These are phyloP conservation scores for Plecotus auritus DNA, from an alignment of 2,113 vertebrate genomes.

Conservation along the genomic window DNA sequence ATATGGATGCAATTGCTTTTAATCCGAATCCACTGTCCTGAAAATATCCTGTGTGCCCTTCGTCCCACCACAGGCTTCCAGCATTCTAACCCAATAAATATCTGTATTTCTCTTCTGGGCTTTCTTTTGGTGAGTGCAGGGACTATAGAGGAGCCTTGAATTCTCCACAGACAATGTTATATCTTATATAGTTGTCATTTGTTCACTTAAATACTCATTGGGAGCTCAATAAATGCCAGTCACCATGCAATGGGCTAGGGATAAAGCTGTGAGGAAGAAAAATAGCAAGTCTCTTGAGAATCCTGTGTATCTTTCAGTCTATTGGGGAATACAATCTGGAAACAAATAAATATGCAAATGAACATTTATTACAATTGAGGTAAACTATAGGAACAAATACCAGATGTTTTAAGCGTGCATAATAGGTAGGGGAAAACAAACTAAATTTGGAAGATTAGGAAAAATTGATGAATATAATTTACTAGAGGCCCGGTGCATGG, in stretches of 20 bases:
- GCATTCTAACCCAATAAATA: background rate
- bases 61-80: background rate
- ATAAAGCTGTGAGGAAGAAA: conserved; percentile 6
- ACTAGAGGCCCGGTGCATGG: too few relatives aligned
- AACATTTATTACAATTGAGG: conserved; percentile 21
- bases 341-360: conserved; percentile 41
- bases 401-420: conserved; percentile 13
- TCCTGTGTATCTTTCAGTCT: background rate
- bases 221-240: background rate
- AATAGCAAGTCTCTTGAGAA: background rate
- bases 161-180: background rate
- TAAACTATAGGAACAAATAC: conserved; percentile 18
- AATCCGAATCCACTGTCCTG: background rate
- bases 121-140: background rate
- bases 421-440: background rate
- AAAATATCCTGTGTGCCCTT: background rate
- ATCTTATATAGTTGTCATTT: background rate
- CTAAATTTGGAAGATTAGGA: background rate
- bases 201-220: background rate
- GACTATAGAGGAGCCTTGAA: background rate
- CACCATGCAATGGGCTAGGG: background rate
- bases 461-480: background rate
- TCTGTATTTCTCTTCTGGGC: background rate
- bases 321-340: background rate
- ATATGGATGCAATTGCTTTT: background rate